Base-by-base conservation (phyloP, 2,113 vertebrate genomes). In the Pelodiscus sinensis region DNA sequence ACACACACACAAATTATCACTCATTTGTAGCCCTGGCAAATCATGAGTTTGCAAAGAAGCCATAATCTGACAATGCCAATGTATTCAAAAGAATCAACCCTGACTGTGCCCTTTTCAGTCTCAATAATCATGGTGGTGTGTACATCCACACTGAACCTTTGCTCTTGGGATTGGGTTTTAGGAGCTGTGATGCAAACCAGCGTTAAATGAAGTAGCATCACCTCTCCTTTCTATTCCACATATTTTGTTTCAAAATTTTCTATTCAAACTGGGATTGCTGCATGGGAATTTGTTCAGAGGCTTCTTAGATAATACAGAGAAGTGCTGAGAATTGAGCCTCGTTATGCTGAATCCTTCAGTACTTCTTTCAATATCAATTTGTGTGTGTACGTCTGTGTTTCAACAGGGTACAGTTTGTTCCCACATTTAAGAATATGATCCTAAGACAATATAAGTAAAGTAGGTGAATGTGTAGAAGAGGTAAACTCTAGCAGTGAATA, bases 61-160 rank as follows among this genome's bases (percentile, higher is more conserved):
- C 60, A 93, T 92, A 96, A 92, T 55, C 88, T 97, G 94, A 96
- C 95, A 95, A 95, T 95, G 95, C 93, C 71, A 92, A 79, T 85
- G 92, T 92, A 95, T 95, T 96, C 96, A 96, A 97, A 96, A 89
- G 91, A 97, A 96, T 96, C 84, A 96, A 91, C 86, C 65, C 87
- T 4, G 68, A 24, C 29, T 83, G 3, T 51, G 94, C 52, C 2
- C 85, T 86, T 87, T 85, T 79, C 50, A 92, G 13, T 65, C 91
- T 89, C 79, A 90, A 0, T 81, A 62, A 96, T 54, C 57, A 80
- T 87, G 82, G 92, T 54, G 14, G 52, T 88, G 29, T 51, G 29
- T 88, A 58, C 31, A 80, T 68, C 9, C 85, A 51, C n/a, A n/a
- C 52, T 51, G 77, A 56, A 92, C 50, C 77, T 95, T 90, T 93